Evolutionary conservation across 1,140 invertebrate species (phyloP), one percentile per base, ranked within the genome.

Genomic region (Trypoxylus dichotomus): DNA sequence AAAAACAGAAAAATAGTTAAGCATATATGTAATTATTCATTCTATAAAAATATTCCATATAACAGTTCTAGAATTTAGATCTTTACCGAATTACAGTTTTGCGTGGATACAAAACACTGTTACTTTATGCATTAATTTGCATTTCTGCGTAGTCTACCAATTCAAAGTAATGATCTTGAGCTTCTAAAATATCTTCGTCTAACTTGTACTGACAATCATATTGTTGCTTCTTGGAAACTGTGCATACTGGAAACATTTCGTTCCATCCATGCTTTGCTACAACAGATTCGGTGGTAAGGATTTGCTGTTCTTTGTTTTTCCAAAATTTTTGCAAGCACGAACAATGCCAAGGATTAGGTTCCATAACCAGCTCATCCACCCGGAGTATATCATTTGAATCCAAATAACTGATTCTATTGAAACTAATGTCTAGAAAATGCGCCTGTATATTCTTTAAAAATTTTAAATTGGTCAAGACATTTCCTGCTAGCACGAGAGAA

Each of bases 271-370:
- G 1, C 1, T 19, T 10, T 8, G 29, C 37, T 19, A 41, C 15
- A 32, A 29, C 13, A 7, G 25, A 27, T 7, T n/a, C 7, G 13
- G 13, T 37, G 8, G 41, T 24, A 8, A 13, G 27, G 10, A 43
- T 74, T 19, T 41, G 6, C 5, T n/a, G 5, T 0, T 43, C n/a
- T n/a, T n/a, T 19, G n/a, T 41, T 15, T 43, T 43, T 74, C 72
- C 13, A 19, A 74, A 74, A 74, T 42, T 41, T 74, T 3, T 15
- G 13, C 72, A 74, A 21, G 21, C 72, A 74, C 11, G 41, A 37
- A 24, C 72, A 74, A 41, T 74, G 72, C 72, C 72, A 74, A 21
- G 72, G 72, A 74, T 74, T 74, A 5, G 72, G 72, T 19, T 74
- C 32, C 29, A 74, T 41, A 10, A 41, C 29, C 2, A 74, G 19